Base-by-base conservation (phyloP, 2,888 invertebrate species). In the Megastigmus dorsalis region DNA sequence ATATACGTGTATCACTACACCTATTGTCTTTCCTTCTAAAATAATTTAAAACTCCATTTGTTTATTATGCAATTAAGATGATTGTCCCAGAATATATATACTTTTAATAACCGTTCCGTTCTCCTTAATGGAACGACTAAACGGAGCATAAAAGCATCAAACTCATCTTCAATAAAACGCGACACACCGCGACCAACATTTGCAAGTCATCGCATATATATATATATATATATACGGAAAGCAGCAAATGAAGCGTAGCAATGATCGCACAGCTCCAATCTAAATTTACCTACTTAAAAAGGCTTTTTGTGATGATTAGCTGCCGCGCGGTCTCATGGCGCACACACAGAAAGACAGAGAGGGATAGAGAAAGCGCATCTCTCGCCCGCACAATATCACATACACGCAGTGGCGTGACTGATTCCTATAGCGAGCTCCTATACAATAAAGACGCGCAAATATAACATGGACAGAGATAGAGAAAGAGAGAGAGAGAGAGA, bases 361-460 rank as follows among this genome's bases (percentile, higher is more conserved):
- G n/a, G 2, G 15, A 9, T 15, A 4, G n/a, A 23, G 41, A 38
- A 7, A 2, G 20, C 13, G 1, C 26, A 50, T 59, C n/a, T n/a
- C n/a, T 72, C 41, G 57, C 50, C 67, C 72, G 72, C 67, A 66
- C 63, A 54, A 48, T 18, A 63, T 57, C 50, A 68, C 38, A 38
- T 2, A 23, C 20, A 50, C 57, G 57, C 33, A 54, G 50, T 74
- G 60, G 65, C 54, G 69, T 69, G 74, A 75, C 73, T 67, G 68
- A 73, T 76, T 60, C 59, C n/a, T n/a, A n/a, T n/a, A n/a, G n/a
- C n/a, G 52, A 52, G 52, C n/a, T n/a, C n/a, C n/a, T n/a, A 70
- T 59, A 50, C 9, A 48, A 54, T 36, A 52, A 60, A 69, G 55
- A 55, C 23, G 62, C 71, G 74, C 76, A 41, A 69, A 76, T 73